Percentiles rank a stretch among this genome's conserved stretches.
phyloP scores from a whole-genome alignment of 2,797 vertebrate genomes.

The Neoniphon sammara region DNA sequence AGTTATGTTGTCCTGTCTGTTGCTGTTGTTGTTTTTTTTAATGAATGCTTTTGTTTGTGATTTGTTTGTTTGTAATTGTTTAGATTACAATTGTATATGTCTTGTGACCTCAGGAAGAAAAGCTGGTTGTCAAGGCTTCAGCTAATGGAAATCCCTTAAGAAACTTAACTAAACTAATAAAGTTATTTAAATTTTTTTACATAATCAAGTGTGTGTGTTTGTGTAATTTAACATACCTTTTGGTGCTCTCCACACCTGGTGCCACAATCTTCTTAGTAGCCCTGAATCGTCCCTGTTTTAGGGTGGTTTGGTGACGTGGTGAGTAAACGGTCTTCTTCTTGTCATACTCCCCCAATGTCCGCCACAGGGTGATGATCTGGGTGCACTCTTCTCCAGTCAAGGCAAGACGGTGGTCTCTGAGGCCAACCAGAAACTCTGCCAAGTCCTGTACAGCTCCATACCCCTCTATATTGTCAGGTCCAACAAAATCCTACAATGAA shows the following conservation, averaged over 20 bases:
- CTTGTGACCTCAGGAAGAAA: no score
- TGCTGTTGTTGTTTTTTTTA: no score
- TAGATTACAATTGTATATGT: no score
- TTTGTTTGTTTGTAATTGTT: no score
- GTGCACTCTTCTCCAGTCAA: slow-evolving; percentile 7
- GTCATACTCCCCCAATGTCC: background rate
- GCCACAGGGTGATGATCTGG: slow-evolving; percentile 6
- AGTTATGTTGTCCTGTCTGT: no score
- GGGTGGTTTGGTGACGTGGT: slow-evolving; percentile 1
- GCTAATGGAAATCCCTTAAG: no score
- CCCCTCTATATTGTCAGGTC: slow-evolving; percentile 9
- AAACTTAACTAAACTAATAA: no score
- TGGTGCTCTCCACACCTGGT: slow-evolving; percentile 40
- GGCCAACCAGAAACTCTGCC: slow-evolving; percentile 7
- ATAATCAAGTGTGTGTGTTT: no score
- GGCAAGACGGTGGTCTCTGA: slow-evolving; percentile 11
- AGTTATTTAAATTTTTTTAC: no score
- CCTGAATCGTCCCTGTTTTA: slow-evolving; percentile 28
- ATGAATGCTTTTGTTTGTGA: no score
- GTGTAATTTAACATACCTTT: slow-evolving; percentile 1
- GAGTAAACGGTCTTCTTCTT: slow-evolving; percentile 3
- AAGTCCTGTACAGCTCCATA: slow-evolving; percentile 26
- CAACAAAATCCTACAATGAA: slow-evolving; percentile 9
- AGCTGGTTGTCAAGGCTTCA: no score
- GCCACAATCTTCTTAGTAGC: slow-evolving; percentile 30